Evolutionary conservation across 64 coral and sea anemone species (phyloP), one percentile per base, ranked within the genome.

Genomic region (Trachythela sp.): DNA sequence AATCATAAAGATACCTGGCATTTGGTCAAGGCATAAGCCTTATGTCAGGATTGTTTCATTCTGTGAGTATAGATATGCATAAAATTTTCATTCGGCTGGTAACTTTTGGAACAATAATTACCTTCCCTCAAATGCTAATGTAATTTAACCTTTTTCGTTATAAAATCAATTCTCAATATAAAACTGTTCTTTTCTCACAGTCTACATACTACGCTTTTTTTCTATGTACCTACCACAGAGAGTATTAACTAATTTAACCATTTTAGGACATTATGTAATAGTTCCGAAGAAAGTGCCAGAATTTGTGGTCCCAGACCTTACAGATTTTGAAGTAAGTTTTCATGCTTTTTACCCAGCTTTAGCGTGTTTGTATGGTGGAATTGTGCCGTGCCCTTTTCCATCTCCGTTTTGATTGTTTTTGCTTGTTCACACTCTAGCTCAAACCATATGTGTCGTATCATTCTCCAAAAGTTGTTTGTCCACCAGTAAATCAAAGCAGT

Each of bases 391-490:
- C 18, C 75, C 17, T 30, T 9, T 22, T 36, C 32, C 9, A 80
- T 15, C 31, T 22, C 31, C 11, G 13, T 33, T 42, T 59, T 70
- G 34, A 22, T 40, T n/a, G n/a, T 51, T 40, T 80, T 50, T 39
- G 72, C 35, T 86, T 34, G 70, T 0, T 85, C 70, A 14, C 51
- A 11, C 87, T 86, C 29, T 45, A 98, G 95, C 77, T 98, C 34
- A 98, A 94, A 70, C 93, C 95, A 37, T 98, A 98, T 86, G 95
- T 98, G 36, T 98, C 95, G 4, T 94, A 94, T 84, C 92, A 98
- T 71, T 84, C 95, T 67, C 91, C 85, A 49, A 98, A 98, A 89
- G 89, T 91, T 2, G 89, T 91, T n/a, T 87, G 76, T 33, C 89
- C 85, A 2, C 93, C 89, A 13, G 26, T 91, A 51, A 98, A 91